Evolutionary conservation across 2,797 vertebrate species (phyloP).

Genomic region (Crypturellus tataupa): DNA sequence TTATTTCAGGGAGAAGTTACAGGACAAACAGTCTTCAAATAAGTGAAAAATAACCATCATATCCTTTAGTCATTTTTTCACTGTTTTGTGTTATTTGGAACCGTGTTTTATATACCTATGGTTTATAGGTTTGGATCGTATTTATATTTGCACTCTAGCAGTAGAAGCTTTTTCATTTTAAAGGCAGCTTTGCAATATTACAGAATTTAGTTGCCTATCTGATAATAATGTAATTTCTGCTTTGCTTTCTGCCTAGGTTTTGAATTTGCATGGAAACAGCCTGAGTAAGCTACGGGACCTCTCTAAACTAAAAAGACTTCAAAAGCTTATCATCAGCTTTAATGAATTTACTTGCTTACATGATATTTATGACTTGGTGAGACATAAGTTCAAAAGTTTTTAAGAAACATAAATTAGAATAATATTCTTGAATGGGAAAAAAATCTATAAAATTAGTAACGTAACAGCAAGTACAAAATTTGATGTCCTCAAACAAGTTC

Average conservation of each 20-base stretch:
- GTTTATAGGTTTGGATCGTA: background rate
- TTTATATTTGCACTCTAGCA: background rate
- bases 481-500: too few relatives aligned
- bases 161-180: background rate
- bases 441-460: background rate
- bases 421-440: background rate
- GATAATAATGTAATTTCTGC: background rate
- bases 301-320: slow-evolving; percentile 81
- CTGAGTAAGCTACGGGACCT: slow-evolving; percentile 86
- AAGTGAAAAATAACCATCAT: background rate
- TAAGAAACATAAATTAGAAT: background rate
- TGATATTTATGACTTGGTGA: slow-evolving; percentile 87
- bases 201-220: background rate
- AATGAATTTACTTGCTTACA: slow-evolving; percentile 87
- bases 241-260: slow-evolving; percentile 73
- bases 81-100: background rate
- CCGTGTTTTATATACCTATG: background rate
- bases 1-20: background rate
- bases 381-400: background rate
- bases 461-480: background rate
- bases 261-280: slow-evolving; percentile 89
- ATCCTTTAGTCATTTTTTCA: background rate
- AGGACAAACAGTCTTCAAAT: background rate
- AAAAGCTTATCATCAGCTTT: slow-evolving; percentile 86
- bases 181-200: background rate